Evolutionary conservation across 2,888 invertebrate species (phyloP), one percentile per base, ranked within the genome.

Genomic region (Helicoverpa assulta): DNA sequence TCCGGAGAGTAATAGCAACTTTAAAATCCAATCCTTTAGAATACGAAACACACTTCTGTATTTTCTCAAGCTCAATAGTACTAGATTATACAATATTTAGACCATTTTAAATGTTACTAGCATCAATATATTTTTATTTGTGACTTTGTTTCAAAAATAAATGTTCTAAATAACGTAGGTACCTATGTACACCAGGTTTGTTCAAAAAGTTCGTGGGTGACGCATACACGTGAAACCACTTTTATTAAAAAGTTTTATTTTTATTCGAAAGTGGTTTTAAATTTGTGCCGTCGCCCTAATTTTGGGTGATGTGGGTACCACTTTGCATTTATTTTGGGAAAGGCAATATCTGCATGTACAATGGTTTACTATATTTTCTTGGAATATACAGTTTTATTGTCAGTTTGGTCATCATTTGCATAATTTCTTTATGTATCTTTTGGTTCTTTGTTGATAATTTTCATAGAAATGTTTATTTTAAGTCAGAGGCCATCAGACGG

Each of bases 271-370:
- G 10, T 58, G 18, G 10, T 62, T 26, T 7, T 58, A 12, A n/a
- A 43, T 58, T 61, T 37, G 2, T 40, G 21, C 51, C 14, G 7
- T 1, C 8, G 21, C 58, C 54, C n/a, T 59, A 69, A 63, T 59
- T 52, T 10, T 5, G 8, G 14, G 29, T 21, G n/a, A 12, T 59
- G 18, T 55, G 55, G 47, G 16, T 21, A 55, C 64, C 29, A 50
- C 64, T 75, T 70, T 69, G 63, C 64, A 75, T 47, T 53, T 63
- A 75, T 74, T 21, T 50, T 59, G 52, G 12, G 56, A 50, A 64
- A 52, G 40, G 14, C 37, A 40, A 60, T 64, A 63, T 53, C 18
- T 37, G 47, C 37, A 59, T 4, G 19, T 29, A 59, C 57, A 59
- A 40, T 29, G 55, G 43, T 47, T 47, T 63, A 40, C 33, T 40